These are phyloP conservation scores for Drosophila parthenogenetica DNA, from an alignment of 2,888 invertebrate species.

Conservation along the genomic window DNA sequence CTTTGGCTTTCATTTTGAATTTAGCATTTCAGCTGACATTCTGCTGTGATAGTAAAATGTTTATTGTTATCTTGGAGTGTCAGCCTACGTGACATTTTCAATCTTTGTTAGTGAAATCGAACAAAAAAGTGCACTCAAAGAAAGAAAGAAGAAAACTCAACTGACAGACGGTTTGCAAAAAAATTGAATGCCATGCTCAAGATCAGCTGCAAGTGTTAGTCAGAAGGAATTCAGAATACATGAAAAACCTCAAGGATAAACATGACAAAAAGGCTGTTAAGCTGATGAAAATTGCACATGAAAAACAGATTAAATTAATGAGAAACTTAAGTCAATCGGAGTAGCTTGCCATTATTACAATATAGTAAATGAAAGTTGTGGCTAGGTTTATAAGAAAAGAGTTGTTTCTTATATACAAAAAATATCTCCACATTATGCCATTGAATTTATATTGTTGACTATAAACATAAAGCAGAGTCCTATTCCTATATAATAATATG, in stretches of 20 bases:
- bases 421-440: too few species aligned
- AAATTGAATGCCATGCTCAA: constrained; percentile 19
- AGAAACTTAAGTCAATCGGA: background rate
- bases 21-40: constrained; percentile 2
- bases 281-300: background rate
- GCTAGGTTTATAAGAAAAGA: too few species aligned
- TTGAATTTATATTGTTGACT: too few species aligned
- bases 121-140: constrained; percentile 13
- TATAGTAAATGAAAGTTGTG: too few species aligned
- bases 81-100: constrained; percentile 65
- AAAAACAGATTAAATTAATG: background rate
- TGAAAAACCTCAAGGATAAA: background rate
- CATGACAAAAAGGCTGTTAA: constrained; percentile 3
- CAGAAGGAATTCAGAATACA: background rate
- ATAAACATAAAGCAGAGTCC: too few species aligned
- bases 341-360: too few species aligned
- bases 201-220: constrained; percentile 6
- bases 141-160: background rate
- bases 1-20: constrained; percentile 18
- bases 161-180: constrained; percentile 20
- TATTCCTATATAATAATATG: background rate
- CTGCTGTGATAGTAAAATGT: constrained; percentile 50
- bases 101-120: constrained; percentile 35
- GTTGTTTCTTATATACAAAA: too few species aligned
- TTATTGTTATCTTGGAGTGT: constrained; percentile 57